A percentile compares a stretch with the other conserved stretches of the same genome.
phyloP scores from a whole-genome alignment of 2,888 invertebrate genomes.

The Tineola bisselliella region DNA sequence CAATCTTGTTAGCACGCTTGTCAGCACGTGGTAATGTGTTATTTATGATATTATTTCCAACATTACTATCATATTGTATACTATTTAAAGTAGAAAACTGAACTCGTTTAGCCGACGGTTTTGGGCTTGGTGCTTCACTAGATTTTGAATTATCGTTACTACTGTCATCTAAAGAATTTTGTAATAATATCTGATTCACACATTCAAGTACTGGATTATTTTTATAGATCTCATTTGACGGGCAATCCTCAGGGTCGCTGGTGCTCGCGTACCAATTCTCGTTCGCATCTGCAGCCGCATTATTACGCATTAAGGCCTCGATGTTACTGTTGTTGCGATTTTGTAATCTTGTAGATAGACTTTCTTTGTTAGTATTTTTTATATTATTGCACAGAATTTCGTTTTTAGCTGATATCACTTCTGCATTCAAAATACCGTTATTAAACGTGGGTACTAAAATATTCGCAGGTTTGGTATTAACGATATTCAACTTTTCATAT shows the following conservation, averaged over 20 bases:
- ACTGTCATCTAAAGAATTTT: constrained; percentile 74
- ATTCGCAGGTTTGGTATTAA: constrained; percentile 49
- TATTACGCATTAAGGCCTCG: constrained; percentile 33
- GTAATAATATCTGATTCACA: constrained; percentile 84
- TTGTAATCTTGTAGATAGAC: constrained; percentile 24
- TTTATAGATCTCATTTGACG: constrained; percentile 74
- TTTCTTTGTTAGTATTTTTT: constrained; percentile 38
- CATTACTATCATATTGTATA: constrained; percentile 64
- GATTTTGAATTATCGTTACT: constrained; percentile 59
- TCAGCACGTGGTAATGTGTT: constrained; percentile 53
- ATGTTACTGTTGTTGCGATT: constrained; percentile 49
- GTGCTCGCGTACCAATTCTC: constrained; percentile 85
- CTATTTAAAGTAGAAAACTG: constrained; percentile 73
- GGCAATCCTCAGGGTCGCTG: constrained; percentile 80
- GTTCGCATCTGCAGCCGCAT: constrained; percentile 51
- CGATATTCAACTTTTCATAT: constrained; percentile 30
- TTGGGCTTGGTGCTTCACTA: constrained; percentile 58
- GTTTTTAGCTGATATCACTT: constrained; percentile 52
- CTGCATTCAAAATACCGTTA: constrained; percentile 38
- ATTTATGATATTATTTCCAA: constrained; percentile 34
- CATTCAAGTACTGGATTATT: constrained; percentile 88
- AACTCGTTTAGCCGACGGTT: constrained; percentile 64
- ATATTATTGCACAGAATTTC: constrained; percentile 51
- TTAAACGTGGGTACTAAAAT: constrained; percentile 38
- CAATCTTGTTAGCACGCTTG: constrained; percentile 60